Conservation (phyloP, 1,140 invertebrate species). For the Heliconius himera region DNA sequence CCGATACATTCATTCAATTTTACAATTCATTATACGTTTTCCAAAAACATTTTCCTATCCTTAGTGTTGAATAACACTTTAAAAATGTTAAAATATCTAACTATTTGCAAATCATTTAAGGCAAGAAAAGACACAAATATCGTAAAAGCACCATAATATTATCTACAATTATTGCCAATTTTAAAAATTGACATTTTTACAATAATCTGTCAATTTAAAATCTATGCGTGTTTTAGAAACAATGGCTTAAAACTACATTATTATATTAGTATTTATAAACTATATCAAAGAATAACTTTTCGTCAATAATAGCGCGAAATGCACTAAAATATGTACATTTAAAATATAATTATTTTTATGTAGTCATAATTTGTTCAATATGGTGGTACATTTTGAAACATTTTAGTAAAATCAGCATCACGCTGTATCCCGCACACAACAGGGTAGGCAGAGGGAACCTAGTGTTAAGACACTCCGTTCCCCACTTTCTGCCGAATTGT, state of each 20-base stretch:
- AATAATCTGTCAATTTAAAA: background rate
- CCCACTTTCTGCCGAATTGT: too few species aligned
- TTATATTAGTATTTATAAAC: background rate
- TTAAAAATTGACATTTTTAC: background rate
- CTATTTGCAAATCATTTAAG: slow-evolving; percentile 22
- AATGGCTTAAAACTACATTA: background rate
- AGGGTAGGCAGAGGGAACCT: too few species aligned
- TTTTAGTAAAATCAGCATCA: background rate
- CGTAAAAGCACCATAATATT: slow-evolving; percentile 21
- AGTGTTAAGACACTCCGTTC: too few species aligned
- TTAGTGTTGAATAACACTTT: too few species aligned
- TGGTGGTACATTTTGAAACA: background rate
- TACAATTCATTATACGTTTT: too few species aligned
- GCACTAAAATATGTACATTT: background rate
- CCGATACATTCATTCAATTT: too few species aligned
- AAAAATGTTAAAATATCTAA: background rate
- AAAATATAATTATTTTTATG: background rate
- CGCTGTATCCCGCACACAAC: too few species aligned
- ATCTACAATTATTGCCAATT: slow-evolving; percentile 2
- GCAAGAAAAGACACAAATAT: slow-evolving; percentile 19
- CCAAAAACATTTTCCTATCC: too few species aligned
- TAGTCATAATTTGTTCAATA: background rate
- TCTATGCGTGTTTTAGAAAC: background rate
- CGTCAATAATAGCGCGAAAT: background rate
- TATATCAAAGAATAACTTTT: background rate